Percentiles rank a stretch among this genome's conserved stretches.
These are phyloP conservation scores for Cabera pusaria DNA, from an alignment of 2,888 invertebrate genomes.

Conservation along the genomic window DNA sequence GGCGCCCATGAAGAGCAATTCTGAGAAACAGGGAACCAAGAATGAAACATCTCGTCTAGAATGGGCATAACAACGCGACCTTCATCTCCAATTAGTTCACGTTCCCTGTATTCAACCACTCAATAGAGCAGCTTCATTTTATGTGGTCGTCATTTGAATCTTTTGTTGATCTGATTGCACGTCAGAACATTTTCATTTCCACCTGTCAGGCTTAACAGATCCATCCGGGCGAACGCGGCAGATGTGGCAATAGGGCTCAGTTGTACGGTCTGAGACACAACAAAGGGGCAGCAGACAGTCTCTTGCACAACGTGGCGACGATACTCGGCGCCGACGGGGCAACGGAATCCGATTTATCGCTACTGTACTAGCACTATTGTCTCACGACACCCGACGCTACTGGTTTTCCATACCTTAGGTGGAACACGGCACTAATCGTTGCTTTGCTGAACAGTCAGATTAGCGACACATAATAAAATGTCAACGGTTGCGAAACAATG, in stretches of 20 bases:
- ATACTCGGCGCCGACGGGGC: conserved; percentile 13
- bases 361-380: conserved; percentile 13
- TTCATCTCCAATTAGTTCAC: not conserved
- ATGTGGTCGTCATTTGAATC: conserved; percentile 12
- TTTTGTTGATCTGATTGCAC: conserved; percentile 13
- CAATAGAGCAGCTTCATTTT: conserved; percentile 1
- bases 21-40: conserved; percentile 1
- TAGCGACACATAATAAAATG: conserved; percentile 48
- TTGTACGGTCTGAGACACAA: conserved; percentile 16
- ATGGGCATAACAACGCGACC: conserved; percentile 6
- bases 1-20: conserved; percentile 5
- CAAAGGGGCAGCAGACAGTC: conserved; percentile 24
- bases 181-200: conserved; percentile 22
- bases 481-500: conserved; percentile 59
- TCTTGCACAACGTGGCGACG: conserved; percentile 24
- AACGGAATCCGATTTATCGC: conserved; percentile 15
- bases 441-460: conserved; percentile 31
- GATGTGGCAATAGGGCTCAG: conserved; percentile 20
- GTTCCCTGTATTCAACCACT: no score
- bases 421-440: no score
- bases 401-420: no score
- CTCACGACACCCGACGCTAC: conserved; percentile 3
- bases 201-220: conserved; percentile 24
- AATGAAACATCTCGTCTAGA: conserved; percentile 4
- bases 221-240: conserved; percentile 21